Conservation (phyloP, 2,797 vertebrate genomes). For the Chelmon rostratus region DNA sequence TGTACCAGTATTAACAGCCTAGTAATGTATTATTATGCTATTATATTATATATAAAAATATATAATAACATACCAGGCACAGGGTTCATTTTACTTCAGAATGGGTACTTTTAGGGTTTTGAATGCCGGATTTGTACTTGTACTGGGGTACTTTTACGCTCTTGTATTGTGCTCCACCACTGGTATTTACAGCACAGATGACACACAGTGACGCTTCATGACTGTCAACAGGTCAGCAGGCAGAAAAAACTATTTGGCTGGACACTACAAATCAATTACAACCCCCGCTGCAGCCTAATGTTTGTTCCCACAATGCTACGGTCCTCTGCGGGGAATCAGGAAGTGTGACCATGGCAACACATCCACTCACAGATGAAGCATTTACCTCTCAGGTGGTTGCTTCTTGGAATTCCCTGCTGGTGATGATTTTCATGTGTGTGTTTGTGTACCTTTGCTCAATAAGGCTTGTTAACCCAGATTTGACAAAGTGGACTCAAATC, state of each 20-base stretch:
- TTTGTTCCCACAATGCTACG: constrained; percentile 49
- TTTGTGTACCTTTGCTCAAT: not conserved
- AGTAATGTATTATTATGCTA: too few relatives aligned
- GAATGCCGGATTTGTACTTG: too few relatives aligned
- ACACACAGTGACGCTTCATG: too few relatives aligned
- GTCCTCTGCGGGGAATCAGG: constrained; percentile 36
- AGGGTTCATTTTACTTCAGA: not conserved
- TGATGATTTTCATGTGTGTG: not conserved
- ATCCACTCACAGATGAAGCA: constrained; percentile 42
- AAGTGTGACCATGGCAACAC: constrained; percentile 45
- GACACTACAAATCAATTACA: constrained; percentile 24
- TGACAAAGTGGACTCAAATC: constrained; percentile 20
- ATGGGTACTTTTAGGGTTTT: not conserved
- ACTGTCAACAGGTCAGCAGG: not conserved
- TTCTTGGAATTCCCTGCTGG: constrained; percentile 25
- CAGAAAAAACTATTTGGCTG: constrained; percentile 12
- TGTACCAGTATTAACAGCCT: not conserved
- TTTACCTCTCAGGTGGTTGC: constrained; percentile 18
- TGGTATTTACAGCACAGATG: not conserved
- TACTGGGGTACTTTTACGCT: not conserved
- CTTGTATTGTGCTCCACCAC: too few relatives aligned
- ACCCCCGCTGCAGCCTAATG: constrained; percentile 21
- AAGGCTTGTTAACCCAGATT: constrained; percentile 36
- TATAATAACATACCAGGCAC: not conserved
- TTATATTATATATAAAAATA: too few relatives aligned